phyloP scores from a whole-genome alignment of 1,140 invertebrate genomes.

The Trichonephila clavata region DNA sequence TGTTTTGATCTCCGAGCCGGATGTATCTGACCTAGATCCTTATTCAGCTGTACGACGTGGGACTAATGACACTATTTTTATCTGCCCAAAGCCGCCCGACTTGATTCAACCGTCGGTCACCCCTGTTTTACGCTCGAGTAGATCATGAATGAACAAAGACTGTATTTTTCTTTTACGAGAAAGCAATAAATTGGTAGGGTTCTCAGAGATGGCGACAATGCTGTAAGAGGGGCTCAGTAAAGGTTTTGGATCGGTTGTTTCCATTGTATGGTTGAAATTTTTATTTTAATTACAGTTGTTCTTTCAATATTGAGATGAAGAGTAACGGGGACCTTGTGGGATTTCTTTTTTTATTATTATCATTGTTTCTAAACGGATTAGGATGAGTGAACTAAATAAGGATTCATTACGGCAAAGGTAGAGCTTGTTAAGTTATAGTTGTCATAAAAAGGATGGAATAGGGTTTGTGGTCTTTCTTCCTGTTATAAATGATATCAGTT shows the following conservation, averaged over 20 bases:
- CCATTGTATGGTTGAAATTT: neutral
- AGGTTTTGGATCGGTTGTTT: neutral
- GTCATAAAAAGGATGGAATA: neutral
- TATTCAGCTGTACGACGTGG: constrained; percentile 18
- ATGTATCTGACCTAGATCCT: constrained; percentile 51
- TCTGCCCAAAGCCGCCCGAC: neutral
- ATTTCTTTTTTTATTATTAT: too few relatives aligned
- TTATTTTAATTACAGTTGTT: neutral
- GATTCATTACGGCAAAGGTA: neutral
- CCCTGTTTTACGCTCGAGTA: neutral
- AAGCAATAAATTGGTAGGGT: neutral
- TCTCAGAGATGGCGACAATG: neutral
- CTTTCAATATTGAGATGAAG: neutral
- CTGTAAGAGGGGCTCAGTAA: neutral
- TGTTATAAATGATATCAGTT: neutral
- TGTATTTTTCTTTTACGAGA: neutral
- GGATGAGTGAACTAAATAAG: neutral
- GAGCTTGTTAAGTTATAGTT: neutral
- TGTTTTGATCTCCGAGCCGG: constrained; percentile 17
- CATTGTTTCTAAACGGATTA: neutral
- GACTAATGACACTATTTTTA: constrained; percentile 58
- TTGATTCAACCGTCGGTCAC: neutral
- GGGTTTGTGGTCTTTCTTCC: neutral
- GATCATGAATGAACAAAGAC: neutral
- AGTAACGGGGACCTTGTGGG: neutral